Percentiles rank a stretch among this genome's conserved stretches.
phyloP scores from a whole-genome alignment of 2,888 invertebrate species.

The Acronicta alni region DNA sequence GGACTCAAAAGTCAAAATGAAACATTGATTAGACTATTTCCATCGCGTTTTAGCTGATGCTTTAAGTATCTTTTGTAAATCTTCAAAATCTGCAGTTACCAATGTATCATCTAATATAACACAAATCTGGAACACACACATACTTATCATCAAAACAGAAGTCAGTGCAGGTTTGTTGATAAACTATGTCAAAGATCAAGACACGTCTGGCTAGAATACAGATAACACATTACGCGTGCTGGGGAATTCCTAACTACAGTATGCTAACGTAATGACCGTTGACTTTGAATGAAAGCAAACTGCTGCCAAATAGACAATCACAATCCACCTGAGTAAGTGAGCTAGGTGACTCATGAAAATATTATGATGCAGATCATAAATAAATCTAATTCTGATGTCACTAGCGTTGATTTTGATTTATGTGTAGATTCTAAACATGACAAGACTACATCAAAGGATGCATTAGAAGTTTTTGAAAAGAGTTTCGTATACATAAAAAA shows the following conservation, averaged over 20 bases:
- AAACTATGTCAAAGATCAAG: conserved; percentile 43
- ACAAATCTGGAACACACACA: conserved; percentile 14
- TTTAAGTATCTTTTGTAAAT: too few species aligned
- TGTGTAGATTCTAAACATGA: too few species aligned
- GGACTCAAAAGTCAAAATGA: too few species aligned
- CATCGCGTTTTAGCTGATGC: too few species aligned
- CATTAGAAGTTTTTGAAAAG: too few species aligned
- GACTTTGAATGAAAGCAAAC: conserved; percentile 23
- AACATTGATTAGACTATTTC: too few species aligned
- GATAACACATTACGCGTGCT: conserved; percentile 31
- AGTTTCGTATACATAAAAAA: too few species aligned
- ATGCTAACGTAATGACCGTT: conserved; percentile 29
- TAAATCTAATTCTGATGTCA: not conserved
- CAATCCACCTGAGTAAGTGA: not conserved
- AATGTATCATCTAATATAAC: not conserved
- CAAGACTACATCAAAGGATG: too few species aligned
- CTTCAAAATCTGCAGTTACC: not conserved
- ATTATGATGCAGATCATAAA: not conserved
- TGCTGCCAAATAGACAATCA: conserved; percentile 23
- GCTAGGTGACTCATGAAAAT: conserved; percentile 13
- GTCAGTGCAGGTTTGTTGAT: conserved; percentile 26
- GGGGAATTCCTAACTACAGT: conserved; percentile 41
- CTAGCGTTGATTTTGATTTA: not conserved
- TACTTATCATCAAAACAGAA: conserved; percentile 12
- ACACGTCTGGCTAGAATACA: conserved; percentile 17